These are phyloP conservation scores for Xanthorhoe designata DNA, from an alignment of 2,888 invertebrate species.

Conservation along the genomic window DNA sequence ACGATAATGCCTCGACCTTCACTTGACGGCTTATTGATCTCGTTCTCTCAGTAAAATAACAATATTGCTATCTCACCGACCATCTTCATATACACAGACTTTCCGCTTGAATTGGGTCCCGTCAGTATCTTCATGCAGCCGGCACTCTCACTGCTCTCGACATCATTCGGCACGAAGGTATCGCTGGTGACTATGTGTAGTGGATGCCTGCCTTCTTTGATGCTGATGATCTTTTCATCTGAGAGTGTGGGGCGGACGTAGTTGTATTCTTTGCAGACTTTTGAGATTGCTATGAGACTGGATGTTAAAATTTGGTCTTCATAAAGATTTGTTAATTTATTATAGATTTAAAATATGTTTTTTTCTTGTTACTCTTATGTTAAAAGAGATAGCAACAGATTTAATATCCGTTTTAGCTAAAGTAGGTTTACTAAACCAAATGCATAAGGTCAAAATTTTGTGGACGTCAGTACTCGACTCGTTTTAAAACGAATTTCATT, in stretches of 20 bases:
- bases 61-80: slow-evolving; percentile 62
- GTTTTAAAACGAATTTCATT: too few relatives aligned
- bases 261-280: slow-evolving; percentile 87
- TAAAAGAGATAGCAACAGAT: too few relatives aligned
- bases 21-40: background rate
- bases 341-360: too few relatives aligned
- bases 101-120: slow-evolving; percentile 96
- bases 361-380: too few relatives aligned
- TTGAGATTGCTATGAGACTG: slow-evolving; percentile 89
- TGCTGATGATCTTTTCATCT: slow-evolving; percentile 83
- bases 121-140: slow-evolving; percentile 91
- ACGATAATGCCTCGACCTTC: too few relatives aligned
- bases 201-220: slow-evolving; percentile 91
- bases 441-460: too few relatives aligned
- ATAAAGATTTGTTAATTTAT: too few relatives aligned
- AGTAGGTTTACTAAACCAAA: too few relatives aligned
- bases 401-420: too few relatives aligned
- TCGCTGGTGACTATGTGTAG: slow-evolving; percentile 88
- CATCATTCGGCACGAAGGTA: slow-evolving; percentile 91
- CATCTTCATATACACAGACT: slow-evolving; percentile 96
- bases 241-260: slow-evolving; percentile 88
- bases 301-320: too few relatives aligned
- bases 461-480: too few relatives aligned
- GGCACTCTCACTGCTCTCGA: slow-evolving; percentile 82
- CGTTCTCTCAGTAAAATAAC: background rate